Percentiles rank a stretch among this genome's conserved stretches.
Conservation (phyloP, 1,140 invertebrate species). For the Eciton burchellii region DNA sequence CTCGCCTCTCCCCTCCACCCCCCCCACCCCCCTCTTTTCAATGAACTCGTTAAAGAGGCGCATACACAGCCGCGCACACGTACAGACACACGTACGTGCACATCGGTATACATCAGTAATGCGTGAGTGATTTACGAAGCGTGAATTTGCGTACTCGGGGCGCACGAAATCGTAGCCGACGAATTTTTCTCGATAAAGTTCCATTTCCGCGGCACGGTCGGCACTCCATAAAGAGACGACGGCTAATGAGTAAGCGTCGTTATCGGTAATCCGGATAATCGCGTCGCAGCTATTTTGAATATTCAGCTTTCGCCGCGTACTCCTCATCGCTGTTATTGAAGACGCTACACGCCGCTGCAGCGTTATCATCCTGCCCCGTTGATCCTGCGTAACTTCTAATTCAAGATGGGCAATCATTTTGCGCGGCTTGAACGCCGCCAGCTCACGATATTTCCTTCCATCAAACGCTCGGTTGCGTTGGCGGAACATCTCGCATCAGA, state of each 20-base stretch:
- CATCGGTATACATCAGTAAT: too few species aligned
- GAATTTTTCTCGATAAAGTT: neutral
- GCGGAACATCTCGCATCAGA: constrained; percentile 47
- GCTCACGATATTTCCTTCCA: constrained; percentile 15
- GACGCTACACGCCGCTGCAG: neutral
- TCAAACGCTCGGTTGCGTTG: constrained; percentile 27
- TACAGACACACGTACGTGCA: too few species aligned
- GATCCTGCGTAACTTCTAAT: constrained; percentile 30
- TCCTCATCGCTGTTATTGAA: constrained; percentile 6
- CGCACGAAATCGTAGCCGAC: neutral
- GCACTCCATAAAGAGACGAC: too few species aligned
- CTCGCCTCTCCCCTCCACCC: too few species aligned
- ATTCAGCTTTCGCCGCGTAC: neutral
- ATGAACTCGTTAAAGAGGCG: constrained; percentile 39
- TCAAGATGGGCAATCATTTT: constrained; percentile 8
- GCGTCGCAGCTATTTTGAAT: too few species aligned
- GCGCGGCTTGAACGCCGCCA: neutral
- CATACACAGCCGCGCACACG: constrained; percentile 18
- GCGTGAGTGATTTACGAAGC: constrained; percentile 23
- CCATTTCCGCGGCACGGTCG: neutral
- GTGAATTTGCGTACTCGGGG: constrained; percentile 29
- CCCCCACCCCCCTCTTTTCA: constrained; percentile 47
- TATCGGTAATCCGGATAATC: too few species aligned
- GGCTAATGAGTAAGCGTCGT: too few species aligned
- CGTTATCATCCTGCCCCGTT: neutral